These are phyloP conservation scores for Epizoanthus ramosus DNA, from an alignment of 92 coral and sea anemone species.

Conservation along the genomic window DNA sequence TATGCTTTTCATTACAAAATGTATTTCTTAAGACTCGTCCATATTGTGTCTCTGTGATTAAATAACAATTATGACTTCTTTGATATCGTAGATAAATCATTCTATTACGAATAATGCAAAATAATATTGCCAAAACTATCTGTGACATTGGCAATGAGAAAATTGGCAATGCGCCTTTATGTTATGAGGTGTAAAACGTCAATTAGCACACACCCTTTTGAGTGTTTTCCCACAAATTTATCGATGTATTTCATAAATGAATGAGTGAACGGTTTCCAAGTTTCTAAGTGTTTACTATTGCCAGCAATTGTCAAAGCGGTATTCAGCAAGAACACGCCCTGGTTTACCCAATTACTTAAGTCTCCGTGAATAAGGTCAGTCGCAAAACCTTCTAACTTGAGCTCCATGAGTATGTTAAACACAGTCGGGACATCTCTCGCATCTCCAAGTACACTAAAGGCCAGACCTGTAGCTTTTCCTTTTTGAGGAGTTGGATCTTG, in stretches of 20 bases:
- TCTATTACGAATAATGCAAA: too few relatives aligned
- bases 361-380: constrained; percentile 30
- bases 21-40: too few relatives aligned
- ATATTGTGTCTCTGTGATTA: too few relatives aligned
- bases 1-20: too few relatives aligned
- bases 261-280: not conserved
- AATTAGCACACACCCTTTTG: too few relatives aligned
- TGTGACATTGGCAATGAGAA: too few relatives aligned
- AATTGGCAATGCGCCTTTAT: too few relatives aligned
- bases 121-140: too few relatives aligned
- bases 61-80: too few relatives aligned
- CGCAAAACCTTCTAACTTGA: constrained; percentile 2
- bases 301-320: constrained; percentile 18
- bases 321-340: constrained; percentile 41
- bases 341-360: not conserved
- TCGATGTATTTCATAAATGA: not conserved
- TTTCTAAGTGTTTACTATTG: not conserved
- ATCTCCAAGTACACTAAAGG: constrained; percentile 22
- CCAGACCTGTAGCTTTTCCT: constrained; percentile 34
- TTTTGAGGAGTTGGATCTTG: constrained; percentile 39
- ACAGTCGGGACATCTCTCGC: constrained; percentile 29
- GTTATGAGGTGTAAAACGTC: too few relatives aligned
- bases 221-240: not conserved
- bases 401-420: constrained; percentile 30
- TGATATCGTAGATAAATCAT: too few relatives aligned